phyloP scores from a whole-genome alignment of 1,140 invertebrate species.

The Laodelphax striatellus region DNA sequence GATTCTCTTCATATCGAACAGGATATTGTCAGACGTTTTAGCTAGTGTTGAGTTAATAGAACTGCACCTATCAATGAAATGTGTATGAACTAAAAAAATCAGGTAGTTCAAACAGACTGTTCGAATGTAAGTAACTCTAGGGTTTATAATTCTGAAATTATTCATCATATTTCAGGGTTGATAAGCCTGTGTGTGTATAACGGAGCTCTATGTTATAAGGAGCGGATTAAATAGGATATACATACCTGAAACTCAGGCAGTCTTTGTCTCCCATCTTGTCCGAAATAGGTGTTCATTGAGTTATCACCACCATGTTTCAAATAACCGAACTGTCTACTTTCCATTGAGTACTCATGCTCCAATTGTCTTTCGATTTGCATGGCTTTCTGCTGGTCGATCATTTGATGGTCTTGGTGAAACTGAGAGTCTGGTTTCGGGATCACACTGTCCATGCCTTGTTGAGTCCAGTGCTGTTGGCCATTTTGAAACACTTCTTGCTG shows the following conservation, averaged over 20 bases:
- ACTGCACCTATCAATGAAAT: too few relatives aligned
- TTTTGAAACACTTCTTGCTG: neutral
- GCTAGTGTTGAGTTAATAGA: too few relatives aligned
- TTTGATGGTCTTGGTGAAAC: conserved; percentile 14
- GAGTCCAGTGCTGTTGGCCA: conserved; percentile 10
- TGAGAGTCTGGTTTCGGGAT: conserved; percentile 1
- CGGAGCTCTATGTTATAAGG: neutral
- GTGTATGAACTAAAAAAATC: too few relatives aligned
- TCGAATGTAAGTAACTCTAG: too few relatives aligned
- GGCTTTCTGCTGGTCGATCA: conserved; percentile 6
- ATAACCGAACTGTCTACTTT: conserved; percentile 9
- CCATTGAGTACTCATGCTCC: conserved; percentile 8
- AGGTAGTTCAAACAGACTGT: too few relatives aligned
- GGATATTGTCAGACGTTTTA: too few relatives aligned
- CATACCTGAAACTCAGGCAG: conserved; percentile 11
- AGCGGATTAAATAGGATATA: neutral
- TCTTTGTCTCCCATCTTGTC: conserved; percentile 1
- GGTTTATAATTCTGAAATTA: too few relatives aligned
- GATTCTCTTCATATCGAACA: too few relatives aligned
- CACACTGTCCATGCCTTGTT: conserved; percentile 4
- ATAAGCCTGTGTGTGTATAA: too few relatives aligned
- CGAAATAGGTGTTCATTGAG: neutral
- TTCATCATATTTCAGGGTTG: too few relatives aligned
- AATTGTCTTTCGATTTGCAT: conserved; percentile 2
- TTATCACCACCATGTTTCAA: neutral